Conservation (phyloP, 2,888 invertebrate genomes). For the Pollenia angustigena region DNA sequence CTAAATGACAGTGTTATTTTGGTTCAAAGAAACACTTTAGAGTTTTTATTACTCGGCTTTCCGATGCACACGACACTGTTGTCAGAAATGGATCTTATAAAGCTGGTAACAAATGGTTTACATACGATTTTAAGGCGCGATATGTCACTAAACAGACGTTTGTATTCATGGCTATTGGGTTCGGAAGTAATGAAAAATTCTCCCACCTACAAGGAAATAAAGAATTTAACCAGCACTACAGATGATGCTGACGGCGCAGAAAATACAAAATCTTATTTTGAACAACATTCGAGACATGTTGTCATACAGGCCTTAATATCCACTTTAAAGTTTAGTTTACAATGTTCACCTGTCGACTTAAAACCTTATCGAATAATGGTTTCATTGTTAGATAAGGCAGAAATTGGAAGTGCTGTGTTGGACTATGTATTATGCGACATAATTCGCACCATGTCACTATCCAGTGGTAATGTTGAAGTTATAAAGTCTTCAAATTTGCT, state of each 20-base stretch:
- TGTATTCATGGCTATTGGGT: slow-evolving; percentile 94
- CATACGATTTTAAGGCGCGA: slow-evolving; percentile 91
- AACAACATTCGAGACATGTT: slow-evolving; percentile 88
- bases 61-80: slow-evolving; percentile 92
- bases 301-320: slow-evolving; percentile 88
- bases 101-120: slow-evolving; percentile 89
- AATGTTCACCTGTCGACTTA: slow-evolving; percentile 86
- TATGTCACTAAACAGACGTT: slow-evolving; percentile 93
- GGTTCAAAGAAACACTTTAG: slow-evolving; percentile 93
- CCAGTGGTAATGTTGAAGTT: slow-evolving; percentile 87
- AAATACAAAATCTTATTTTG: slow-evolving; percentile 86
- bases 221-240: slow-evolving; percentile 64
- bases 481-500: slow-evolving; percentile 93
- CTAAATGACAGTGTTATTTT: slow-evolving; percentile 92
- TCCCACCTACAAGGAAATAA: slow-evolving; percentile 79
- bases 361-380: slow-evolving; percentile 92
- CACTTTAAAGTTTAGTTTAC: slow-evolving; percentile 86
- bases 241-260: slow-evolving; percentile 62
- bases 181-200: slow-evolving; percentile 87
- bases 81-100: slow-evolving; percentile 88
- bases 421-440: slow-evolving; percentile 92
- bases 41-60: slow-evolving; percentile 92
- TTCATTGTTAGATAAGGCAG: slow-evolving; percentile 93
- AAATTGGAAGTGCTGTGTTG: slow-evolving; percentile 91
- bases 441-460: slow-evolving; percentile 87